Percentiles rank a stretch among this genome's conserved stretches.
Evolutionary conservation across 2,113 vertebrate species (phyloP).

Genomic region (Copsychus sechellarum): DNA sequence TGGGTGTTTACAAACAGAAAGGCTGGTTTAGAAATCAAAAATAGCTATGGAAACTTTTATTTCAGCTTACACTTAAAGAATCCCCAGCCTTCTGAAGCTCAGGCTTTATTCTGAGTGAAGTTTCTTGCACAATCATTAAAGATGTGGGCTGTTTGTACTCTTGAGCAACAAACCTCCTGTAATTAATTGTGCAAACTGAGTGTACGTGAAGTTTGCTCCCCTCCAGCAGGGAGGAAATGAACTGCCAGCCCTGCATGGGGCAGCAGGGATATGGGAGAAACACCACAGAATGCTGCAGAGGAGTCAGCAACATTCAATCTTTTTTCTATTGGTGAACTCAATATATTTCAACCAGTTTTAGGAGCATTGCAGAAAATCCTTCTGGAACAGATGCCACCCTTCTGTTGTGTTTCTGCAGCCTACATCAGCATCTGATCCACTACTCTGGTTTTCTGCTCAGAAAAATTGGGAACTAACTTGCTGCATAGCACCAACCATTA

Average conservation of each 20-base stretch:
- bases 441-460: neutral
- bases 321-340: neutral
- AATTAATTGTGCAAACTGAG: neutral
- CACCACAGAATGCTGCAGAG: neutral
- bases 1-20: slow-evolving; percentile 38
- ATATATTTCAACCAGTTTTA: neutral
- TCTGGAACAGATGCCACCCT: neutral
- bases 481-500: neutral
- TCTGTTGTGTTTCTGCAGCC: neutral
- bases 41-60: slow-evolving; percentile 58
- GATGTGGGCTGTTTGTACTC: neutral
- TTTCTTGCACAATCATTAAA: slow-evolving; percentile 18
- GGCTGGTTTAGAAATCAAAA: slow-evolving; percentile 6
- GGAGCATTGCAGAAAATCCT: neutral
- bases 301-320: neutral
- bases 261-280: neutral
- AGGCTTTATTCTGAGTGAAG: slow-evolving; percentile 10
- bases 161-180: neutral
- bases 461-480: neutral
- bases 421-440: neutral
- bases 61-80: slow-evolving; percentile 26
- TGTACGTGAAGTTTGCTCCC: neutral
- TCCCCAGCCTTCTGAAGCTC: neutral
- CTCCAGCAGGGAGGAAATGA: neutral
- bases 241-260: neutral